Evolutionary conservation across 2,888 invertebrate species (phyloP).

Genomic region (Lycaena phlaeas): DNA sequence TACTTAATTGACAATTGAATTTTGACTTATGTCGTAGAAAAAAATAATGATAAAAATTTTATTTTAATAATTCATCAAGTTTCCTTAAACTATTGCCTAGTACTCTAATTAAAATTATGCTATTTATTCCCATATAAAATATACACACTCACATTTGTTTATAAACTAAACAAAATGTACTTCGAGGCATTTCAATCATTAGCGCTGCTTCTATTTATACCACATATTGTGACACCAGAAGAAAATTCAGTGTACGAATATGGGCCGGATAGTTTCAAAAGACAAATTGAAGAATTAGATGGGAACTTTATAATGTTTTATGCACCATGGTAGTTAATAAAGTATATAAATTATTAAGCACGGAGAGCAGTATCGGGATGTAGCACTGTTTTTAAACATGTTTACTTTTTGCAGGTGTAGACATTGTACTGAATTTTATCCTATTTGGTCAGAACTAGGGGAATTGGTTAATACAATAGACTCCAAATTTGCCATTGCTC

Average conservation of each 20-base stretch:
- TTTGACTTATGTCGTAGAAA: too few relatives aligned
- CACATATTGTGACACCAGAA: conserved; percentile 79
- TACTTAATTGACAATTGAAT: too few relatives aligned
- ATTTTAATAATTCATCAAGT: too few relatives aligned
- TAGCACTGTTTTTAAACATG: conserved; percentile 1
- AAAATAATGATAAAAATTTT: too few relatives aligned
- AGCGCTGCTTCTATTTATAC: conserved; percentile 39
- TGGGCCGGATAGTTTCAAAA: conserved; percentile 75
- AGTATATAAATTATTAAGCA: conserved; percentile 4
- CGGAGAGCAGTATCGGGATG: background rate
- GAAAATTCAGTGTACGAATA: conserved; percentile 73
- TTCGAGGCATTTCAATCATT: background rate
- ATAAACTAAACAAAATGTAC: background rate
- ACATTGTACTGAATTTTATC: conserved; percentile 84
- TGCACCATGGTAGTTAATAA: conserved; percentile 80
- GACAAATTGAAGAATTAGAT: conserved; percentile 74
- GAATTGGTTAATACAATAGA: conserved; percentile 77
- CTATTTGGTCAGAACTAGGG: conserved; percentile 83
- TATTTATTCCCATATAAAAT: too few relatives aligned
- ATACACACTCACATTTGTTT: too few relatives aligned
- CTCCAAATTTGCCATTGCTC: conserved; percentile 79
- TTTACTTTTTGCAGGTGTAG: conserved; percentile 79
- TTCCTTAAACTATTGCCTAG: too few relatives aligned
- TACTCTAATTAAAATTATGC: too few relatives aligned
- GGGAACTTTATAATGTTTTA: conserved; percentile 86